Conservation (phyloP, 2,797 vertebrate genomes). For the Enteromius radiatus region DNA sequence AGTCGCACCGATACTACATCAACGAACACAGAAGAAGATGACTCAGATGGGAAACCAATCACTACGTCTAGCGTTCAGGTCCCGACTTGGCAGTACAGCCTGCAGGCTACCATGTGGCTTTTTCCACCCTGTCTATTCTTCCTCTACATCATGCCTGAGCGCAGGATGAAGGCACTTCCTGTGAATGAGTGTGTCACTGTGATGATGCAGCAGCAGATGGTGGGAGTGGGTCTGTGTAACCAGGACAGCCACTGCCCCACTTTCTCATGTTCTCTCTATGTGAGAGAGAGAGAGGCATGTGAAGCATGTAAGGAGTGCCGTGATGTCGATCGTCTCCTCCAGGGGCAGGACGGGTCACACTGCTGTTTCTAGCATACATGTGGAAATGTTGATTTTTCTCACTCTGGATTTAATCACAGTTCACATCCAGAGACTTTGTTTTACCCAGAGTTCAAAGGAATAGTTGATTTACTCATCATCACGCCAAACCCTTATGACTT, state of each 20-base stretch:
- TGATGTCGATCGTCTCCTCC: slow-evolving; percentile 8
- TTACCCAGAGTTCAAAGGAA: too few relatives aligned
- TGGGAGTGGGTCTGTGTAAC: slow-evolving; percentile 47
- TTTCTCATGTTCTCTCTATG: slow-evolving; percentile 60
- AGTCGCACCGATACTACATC: background rate
- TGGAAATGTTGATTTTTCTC: slow-evolving; percentile 53
- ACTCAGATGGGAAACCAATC: slow-evolving; percentile 34
- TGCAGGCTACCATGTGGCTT: slow-evolving; percentile 10
- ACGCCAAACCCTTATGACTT: background rate
- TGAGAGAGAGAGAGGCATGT: slow-evolving; percentile 49
- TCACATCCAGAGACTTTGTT: background rate
- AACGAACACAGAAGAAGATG: slow-evolving; percentile 6
- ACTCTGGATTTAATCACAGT: slow-evolving; percentile 12
- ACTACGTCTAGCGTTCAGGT: slow-evolving; percentile 39
- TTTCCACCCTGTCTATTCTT: background rate
- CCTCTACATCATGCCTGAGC: background rate
- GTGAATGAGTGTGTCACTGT: slow-evolving; percentile 21
- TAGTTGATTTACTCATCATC: too few relatives aligned
- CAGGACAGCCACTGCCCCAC: slow-evolving; percentile 61
- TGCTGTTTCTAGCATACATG: slow-evolving; percentile 66
- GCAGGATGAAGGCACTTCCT: slow-evolving; percentile 13
- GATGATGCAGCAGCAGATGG: slow-evolving; percentile 64
- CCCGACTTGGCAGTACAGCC: slow-evolving; percentile 43
- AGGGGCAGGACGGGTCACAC: slow-evolving; percentile 54
- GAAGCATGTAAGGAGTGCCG: slow-evolving; percentile 31